A percentile compares a stretch with the other conserved stretches of the same genome.
phyloP scores from a whole-genome alignment of 2,888 invertebrate genomes.

The Mythimna albipuncta region DNA sequence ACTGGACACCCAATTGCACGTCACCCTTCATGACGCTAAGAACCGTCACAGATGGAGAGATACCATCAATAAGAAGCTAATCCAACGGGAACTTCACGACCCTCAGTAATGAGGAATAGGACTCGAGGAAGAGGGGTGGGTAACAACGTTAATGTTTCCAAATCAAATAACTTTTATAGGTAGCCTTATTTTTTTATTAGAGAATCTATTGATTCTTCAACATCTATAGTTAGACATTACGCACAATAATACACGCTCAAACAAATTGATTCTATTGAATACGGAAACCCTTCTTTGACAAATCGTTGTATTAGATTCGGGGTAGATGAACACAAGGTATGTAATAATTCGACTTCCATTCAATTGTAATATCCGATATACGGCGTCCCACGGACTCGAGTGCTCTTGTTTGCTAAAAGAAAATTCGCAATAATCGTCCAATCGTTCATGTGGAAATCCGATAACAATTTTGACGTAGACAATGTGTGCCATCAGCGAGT shows the following conservation, averaged over 20 bases:
- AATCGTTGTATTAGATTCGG: constrained; percentile 37
- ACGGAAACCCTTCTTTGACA: constrained; percentile 13
- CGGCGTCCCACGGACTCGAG: constrained; percentile 13
- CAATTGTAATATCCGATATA: constrained; percentile 46
- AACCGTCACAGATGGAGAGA: no score
- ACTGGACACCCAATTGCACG: no score
- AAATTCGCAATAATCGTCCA: constrained; percentile 54
- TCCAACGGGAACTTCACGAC: no score
- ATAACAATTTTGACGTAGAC: constrained; percentile 48
- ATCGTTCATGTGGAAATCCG: constrained; percentile 53
- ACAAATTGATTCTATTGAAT: constrained; percentile 22
- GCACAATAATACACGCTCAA: constrained; percentile 10
- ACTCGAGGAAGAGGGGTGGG: no score
- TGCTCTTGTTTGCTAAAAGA: constrained; percentile 47
- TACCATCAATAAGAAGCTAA: no score
- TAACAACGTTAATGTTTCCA: background rate
- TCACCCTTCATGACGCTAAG: no score
- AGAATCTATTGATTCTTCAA: background rate
- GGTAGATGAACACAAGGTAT: constrained; percentile 35
- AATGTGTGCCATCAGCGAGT: constrained; percentile 23
- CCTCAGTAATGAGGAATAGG: no score
- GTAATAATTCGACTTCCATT: constrained; percentile 52
- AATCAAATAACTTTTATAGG: background rate
- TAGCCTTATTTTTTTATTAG: background rate
- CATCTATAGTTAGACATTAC: background rate